Conservation (phyloP, 1,140 invertebrate species). For the Trichogramma pretiosum region DNA sequence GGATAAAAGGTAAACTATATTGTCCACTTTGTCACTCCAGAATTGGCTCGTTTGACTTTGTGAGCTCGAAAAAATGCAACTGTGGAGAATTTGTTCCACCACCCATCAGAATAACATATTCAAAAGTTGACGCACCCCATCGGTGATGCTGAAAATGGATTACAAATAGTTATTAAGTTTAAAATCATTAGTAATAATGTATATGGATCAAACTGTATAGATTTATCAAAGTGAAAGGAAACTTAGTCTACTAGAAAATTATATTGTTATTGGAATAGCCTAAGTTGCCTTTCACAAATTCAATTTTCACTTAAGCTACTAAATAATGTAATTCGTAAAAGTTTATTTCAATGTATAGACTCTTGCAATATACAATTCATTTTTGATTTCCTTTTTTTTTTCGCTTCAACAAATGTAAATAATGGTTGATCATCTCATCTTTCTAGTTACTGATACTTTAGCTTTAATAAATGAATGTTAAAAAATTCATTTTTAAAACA, state of each 20-base stretch:
- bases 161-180: slow-evolving; percentile 12
- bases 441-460: slow-evolving; percentile 4
- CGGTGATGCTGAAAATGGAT: slow-evolving; percentile 10
- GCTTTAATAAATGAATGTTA: slow-evolving; percentile 8
- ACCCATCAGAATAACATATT: slow-evolving; percentile 34
- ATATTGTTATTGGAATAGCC: slow-evolving; percentile 14
- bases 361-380: slow-evolving; percentile 3
- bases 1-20: slow-evolving; percentile 37
- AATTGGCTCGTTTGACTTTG: slow-evolving; percentile 38
- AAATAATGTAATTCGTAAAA: slow-evolving; percentile 12
- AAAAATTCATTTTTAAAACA: slow-evolving; percentile 4
- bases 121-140: slow-evolving; percentile 29
- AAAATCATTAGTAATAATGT: slow-evolving; percentile 10
- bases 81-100: slow-evolving; percentile 29
- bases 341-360: slow-evolving; percentile 13
- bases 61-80: slow-evolving; percentile 32
- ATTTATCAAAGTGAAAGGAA: slow-evolving; percentile 12
- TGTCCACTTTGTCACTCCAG: slow-evolving; percentile 35
- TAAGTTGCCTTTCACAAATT: slow-evolving; percentile 16
- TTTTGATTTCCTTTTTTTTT: slow-evolving; percentile 3
- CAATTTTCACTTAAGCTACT: slow-evolving; percentile 9
- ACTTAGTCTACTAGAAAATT: slow-evolving; percentile 12
- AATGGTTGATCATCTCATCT: slow-evolving; percentile 7
- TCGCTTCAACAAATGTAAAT: slow-evolving; percentile 4
- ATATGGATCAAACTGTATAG: slow-evolving; percentile 9